Evolutionary conservation across 2,888 invertebrate species (phyloP), one percentile per base, ranked within the genome.

Genomic region (Stenurella melanura): DNA sequence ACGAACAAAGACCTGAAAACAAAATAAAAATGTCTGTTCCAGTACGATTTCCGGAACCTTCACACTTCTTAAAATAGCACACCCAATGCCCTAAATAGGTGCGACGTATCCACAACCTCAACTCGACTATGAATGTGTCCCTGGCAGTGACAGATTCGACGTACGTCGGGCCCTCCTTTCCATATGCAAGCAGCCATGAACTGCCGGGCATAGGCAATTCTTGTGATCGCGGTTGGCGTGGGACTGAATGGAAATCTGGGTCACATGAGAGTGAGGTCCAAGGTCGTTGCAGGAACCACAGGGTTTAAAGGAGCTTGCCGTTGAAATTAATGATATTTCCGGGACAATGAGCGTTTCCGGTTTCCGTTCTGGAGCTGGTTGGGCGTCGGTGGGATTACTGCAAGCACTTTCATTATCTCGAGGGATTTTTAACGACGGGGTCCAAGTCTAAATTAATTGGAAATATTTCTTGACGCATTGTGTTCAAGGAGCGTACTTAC

Each of bases 261-360:
- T 76, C 76, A 76, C 73, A 73, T 70, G 76, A 38, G 70, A 76
- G 69, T 42, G 58, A 69, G 73, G 63, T 34, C 69, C 76, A 76
- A 76, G 76, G 76, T 70, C 73, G 76, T 70, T 34, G 68, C 58
- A 69, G 69, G 76, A 76, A 58, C 63, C 60, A 63, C 57, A 58
- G 73, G 66, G 72, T 21, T 50, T 17, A 26, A 72, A 72, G 72
- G 72, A 72, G 61, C 18, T 6, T 34, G 58, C 58, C 60, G 60
- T 63, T 58, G 58, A 63, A 72, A 72, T 72, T 72, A 72, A 72
- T 50, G 72, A 54, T 30, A 63, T 72, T 72, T 72, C 72, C 72
- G 72, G 63, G 58, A 61, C 61, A 54, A 38, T 38, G 21, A 30
- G 61, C 42, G 50, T 63, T 54, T 72, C 72, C 72, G 21, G 72